phyloP scores from a whole-genome alignment of 2,113 vertebrate genomes.

The Sialia sialis region DNA sequence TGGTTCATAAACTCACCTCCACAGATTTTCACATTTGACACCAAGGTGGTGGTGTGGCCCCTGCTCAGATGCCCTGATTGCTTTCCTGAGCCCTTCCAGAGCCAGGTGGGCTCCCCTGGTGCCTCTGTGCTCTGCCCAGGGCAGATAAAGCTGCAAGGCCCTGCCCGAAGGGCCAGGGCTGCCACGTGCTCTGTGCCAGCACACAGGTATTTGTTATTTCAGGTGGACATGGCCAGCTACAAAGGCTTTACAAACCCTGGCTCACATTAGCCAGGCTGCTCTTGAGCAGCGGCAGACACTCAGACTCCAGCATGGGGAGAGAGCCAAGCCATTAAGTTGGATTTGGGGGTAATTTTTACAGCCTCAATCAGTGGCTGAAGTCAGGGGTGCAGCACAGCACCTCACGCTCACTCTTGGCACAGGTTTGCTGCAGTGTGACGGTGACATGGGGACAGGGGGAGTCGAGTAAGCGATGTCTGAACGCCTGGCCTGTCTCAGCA shows the following conservation, averaged over 20 bases:
- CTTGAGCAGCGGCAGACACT: neutral
- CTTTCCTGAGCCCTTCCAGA: neutral
- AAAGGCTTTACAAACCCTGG: neutral
- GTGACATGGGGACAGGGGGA: neutral
- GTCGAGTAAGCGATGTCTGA: accelerated
- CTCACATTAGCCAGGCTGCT: neutral
- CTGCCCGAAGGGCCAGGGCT: neutral
- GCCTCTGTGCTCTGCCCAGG: neutral
- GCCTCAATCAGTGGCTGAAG: accelerated
- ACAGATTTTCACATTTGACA: neutral
- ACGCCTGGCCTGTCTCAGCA: neutral
- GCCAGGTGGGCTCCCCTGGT: neutral
- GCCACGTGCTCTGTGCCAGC: accelerated
- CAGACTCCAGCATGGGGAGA: neutral
- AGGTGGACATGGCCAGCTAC: neutral
- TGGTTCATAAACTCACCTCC: neutral
- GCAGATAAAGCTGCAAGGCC: neutral
- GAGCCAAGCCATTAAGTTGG: neutral
- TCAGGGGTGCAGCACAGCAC: neutral
- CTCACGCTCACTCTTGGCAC: accelerated
- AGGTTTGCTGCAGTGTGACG: neutral
- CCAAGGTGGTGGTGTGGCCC: neutral
- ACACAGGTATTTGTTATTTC: neutral
- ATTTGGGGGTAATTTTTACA: neutral
- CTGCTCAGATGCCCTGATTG: neutral